Conservation (phyloP, 2,113 vertebrate genomes). For the Calonectris borealis region DNA sequence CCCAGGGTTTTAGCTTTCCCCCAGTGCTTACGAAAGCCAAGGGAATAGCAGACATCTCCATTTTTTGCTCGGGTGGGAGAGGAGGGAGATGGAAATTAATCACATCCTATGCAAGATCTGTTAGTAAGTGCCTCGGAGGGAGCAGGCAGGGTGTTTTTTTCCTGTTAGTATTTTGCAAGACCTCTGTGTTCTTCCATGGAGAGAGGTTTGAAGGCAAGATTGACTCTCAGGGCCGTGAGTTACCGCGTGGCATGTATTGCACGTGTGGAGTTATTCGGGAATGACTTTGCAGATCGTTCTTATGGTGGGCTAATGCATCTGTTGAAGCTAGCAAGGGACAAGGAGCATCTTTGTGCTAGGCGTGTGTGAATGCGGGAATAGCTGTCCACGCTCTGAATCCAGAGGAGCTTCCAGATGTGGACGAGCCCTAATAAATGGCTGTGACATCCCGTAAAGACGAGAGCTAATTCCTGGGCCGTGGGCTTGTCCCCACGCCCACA, state of each 20-base stretch:
- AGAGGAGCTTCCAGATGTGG: background rate
- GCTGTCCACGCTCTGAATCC: background rate
- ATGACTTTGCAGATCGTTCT: background rate
- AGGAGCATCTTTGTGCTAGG: background rate
- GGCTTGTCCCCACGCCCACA: background rate
- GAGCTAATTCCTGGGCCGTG: background rate
- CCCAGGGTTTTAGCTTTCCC: background rate
- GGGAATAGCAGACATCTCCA: background rate
- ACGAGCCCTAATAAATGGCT: background rate
- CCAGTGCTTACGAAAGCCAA: background rate
- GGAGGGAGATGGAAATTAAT: background rate
- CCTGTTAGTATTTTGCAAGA: background rate
- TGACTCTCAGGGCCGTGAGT: background rate
- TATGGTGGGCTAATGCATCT: rapidly evolving
- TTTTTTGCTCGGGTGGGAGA: background rate
- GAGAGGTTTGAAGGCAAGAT: background rate
- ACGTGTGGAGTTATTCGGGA: background rate
- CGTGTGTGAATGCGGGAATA: background rate
- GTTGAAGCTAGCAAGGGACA: background rate
- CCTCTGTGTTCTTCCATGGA: background rate
- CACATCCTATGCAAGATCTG: background rate
- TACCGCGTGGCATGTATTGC: rapidly evolving
- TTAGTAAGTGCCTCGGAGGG: rapidly evolving
- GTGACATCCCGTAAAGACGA: rapidly evolving
- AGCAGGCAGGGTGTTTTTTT: background rate